A percentile compares a stretch with the other conserved stretches of the same genome.
phyloP scores from a whole-genome alignment of 92 coral and sea anemone genomes.

The Isaurus tuberculatus region DNA sequence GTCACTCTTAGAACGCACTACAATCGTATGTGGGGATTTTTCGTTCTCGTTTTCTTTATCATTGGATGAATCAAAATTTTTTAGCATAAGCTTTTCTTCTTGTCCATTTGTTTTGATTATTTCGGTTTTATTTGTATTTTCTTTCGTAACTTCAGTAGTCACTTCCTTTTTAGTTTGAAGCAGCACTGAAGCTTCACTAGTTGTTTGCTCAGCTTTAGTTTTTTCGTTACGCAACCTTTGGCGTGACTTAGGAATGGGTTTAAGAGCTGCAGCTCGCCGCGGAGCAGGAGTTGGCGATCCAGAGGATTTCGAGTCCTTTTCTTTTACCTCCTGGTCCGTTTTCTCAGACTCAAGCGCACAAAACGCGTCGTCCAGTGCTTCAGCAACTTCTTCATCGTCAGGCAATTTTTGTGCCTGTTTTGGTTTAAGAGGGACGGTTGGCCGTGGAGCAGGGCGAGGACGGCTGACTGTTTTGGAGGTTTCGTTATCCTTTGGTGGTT shows the following conservation, averaged over 20 bases:
- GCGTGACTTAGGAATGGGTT: constrained; percentile 29
- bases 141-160: background rate
- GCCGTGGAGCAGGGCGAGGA: constrained; percentile 26
- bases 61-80: background rate
- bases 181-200: background rate
- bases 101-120: background rate
- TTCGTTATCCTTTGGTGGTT: constrained; percentile 17
- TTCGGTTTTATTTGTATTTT: background rate
- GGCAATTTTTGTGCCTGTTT: background rate
- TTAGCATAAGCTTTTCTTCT: background rate
- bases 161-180: background rate
- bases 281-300: constrained; percentile 39
- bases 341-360: constrained; percentile 23
- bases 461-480: background rate
- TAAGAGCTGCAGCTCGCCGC: constrained; percentile 30
- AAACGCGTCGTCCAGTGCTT: background rate
- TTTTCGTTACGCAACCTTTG: constrained; percentile 3
- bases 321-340: constrained; percentile 2
- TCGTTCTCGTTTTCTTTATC: constrained; percentile 24
- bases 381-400: background rate
- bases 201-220: background rate
- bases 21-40: background rate
- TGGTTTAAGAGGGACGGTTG: background rate
- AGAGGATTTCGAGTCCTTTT: constrained; percentile 2
- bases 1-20: constrained; percentile 35